phyloP scores from a whole-genome alignment of 2,113 vertebrate genomes.

The Psilopsiagon aurifrons region DNA sequence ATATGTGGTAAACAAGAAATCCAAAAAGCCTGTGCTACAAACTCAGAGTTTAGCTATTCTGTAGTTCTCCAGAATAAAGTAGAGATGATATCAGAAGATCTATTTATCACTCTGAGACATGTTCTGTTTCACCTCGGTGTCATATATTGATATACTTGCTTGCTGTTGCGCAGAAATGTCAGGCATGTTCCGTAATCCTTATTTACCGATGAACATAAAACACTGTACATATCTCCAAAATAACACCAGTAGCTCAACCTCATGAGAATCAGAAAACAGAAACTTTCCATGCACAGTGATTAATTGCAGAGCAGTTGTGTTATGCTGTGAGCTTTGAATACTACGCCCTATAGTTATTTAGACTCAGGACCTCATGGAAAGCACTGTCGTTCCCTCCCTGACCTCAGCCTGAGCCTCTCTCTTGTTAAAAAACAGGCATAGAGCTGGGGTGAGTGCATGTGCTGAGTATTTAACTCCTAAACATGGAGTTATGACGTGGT shows the following conservation, averaged over 20 bases:
- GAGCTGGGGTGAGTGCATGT: background rate
- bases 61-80: background rate
- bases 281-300: background rate
- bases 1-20: background rate
- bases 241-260: background rate
- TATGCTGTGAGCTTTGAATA: background rate
- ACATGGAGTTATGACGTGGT: fast-evolving
- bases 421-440: background rate
- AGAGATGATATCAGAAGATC: background rate
- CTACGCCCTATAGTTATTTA: background rate
- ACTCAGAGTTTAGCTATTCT: background rate
- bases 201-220: background rate
- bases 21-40: background rate
- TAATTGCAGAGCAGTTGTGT: background rate
- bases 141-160: background rate
- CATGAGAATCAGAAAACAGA: background rate
- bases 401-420: background rate
- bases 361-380: background rate
- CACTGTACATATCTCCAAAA: background rate
- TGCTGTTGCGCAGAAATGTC: background rate
- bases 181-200: background rate
- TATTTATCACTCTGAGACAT: background rate
- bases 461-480: background rate
- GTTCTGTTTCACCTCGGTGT: background rate
- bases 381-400: background rate